These are phyloP conservation scores for Myanophis thanlyinensis DNA, from an alignment of 2,113 vertebrate species.

Conservation along the genomic window DNA sequence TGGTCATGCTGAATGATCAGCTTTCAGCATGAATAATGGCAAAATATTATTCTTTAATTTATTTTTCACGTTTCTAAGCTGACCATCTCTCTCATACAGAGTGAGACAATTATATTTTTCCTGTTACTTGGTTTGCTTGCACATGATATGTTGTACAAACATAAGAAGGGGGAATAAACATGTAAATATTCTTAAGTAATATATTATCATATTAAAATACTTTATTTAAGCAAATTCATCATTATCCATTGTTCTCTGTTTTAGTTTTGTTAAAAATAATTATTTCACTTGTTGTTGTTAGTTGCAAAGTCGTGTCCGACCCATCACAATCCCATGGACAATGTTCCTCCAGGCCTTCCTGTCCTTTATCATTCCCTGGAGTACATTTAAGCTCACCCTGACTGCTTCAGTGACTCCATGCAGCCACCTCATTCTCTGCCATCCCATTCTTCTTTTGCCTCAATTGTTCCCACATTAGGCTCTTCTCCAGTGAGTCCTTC, in stretches of 20 bases:
- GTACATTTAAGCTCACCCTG: no score
- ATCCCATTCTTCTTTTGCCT: no score
- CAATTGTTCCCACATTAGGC: no score
- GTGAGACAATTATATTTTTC: slow-evolving; percentile 11
- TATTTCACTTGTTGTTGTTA: no score
- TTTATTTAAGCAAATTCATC: slow-evolving; percentile 9
- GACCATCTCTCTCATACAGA: neutral
- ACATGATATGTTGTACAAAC: neutral
- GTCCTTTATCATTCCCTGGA: no score
- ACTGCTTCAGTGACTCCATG: no score
- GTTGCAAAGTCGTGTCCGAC: no score
- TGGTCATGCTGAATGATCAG: neutral
- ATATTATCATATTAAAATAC: neutral
- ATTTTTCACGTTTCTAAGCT: neutral
- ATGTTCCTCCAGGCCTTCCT: no score
- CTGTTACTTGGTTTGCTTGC: neutral
- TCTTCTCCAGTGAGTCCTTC: no score
- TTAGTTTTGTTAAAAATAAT: neutral
- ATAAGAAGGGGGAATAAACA: neutral
- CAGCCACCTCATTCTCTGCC: no score
- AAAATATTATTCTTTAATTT: neutral
- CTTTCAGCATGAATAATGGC: neutral
- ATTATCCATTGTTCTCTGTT: slow-evolving; percentile 40
- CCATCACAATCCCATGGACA: no score
- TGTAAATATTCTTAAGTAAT: slow-evolving; percentile 22